Evolutionary conservation across 2,113 vertebrate genomes (phyloP), one percentile per base, ranked within the genome.

Genomic region (Eretmochelys imbricata): DNA sequence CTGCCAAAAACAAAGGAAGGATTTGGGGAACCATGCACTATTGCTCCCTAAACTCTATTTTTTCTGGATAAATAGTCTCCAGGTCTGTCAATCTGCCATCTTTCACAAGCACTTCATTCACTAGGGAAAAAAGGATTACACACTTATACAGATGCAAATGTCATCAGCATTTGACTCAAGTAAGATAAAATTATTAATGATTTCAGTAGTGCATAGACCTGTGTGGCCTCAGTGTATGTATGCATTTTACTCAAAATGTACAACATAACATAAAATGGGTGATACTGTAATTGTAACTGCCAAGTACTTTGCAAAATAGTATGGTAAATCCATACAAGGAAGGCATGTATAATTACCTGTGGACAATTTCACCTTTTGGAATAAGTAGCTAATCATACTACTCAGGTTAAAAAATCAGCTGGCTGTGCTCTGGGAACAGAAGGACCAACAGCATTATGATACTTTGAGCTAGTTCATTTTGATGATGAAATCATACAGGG

Each of bases 1-100:
- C 19, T 72, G 65, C 35, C 19, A 72, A 38, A 10, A 11, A 5
- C 82, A 11, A 69, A 38, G 42, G 50, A 93, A 51, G 22, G 31
- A 4, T 80, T 4, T n/a, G 76, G 87, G 59, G 84, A 25, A 42
- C 93, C 85, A 57, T 42, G 46, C 65, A 65, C 62, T 8, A 3
- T 31, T 65, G 62, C 29, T 35, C 62, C 65, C 51, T 80, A 51
- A 0, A 0, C 10, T 2, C 1, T 49, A 59, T 3, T 0, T 9
- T 51, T 93, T 91, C 51, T 95, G 49, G 14, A 69, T 75, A 46
- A 87, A 6, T 4, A 46, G 11, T 35, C 84, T 72, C 19, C 69
- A 72, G 65, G 65, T 85, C 22, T 81, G 17, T 38, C 82, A 53
- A 81, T 81, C 80, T 57, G 80, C 29, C 12, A n/a, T n/a, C 25